Percentiles rank a stretch among this genome's conserved stretches.
Conservation (phyloP, 2,888 invertebrate genomes). For the Caenorhabditis sp. region DNA sequence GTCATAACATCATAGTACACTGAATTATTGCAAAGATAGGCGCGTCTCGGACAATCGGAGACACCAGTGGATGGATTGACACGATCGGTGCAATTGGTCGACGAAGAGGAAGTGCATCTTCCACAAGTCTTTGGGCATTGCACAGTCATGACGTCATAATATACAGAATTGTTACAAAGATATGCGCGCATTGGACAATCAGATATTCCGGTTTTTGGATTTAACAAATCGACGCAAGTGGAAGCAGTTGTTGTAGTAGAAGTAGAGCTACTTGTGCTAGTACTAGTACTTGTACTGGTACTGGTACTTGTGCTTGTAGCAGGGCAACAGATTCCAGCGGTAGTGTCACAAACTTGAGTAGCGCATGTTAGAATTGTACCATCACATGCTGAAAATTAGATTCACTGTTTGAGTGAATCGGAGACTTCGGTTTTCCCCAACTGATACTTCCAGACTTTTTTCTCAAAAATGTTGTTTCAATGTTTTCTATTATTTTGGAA, state of each 20-base stretch:
- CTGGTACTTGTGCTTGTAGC: not conserved
- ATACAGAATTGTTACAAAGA: slow-evolving; percentile 36
- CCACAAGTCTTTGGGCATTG: slow-evolving; percentile 45
- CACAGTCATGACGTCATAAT: slow-evolving; percentile 41
- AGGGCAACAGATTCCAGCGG: not conserved
- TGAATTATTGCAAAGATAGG: slow-evolving; percentile 34
- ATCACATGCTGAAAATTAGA: not conserved
- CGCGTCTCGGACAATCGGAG: slow-evolving; percentile 37
- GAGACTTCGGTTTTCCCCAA: too few relatives aligned
- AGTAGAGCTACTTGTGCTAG: not conserved
- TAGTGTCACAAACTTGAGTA: not conserved
- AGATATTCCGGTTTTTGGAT: slow-evolving; percentile 39
- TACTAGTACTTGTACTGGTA: not conserved
- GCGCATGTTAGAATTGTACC: not conserved
- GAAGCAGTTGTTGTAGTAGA: not conserved
- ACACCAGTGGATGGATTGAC: slow-evolving; percentile 17
- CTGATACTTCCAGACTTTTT: too few relatives aligned
- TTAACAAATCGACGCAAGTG: slow-evolving; percentile 29
- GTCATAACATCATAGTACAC: slow-evolving; percentile 45
- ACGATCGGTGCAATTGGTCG: not conserved
- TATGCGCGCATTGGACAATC: slow-evolving; percentile 33
- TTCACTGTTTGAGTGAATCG: not conserved
- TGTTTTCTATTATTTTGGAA: too few relatives aligned
- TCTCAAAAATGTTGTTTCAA: too few relatives aligned
- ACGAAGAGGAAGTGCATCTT: slow-evolving; percentile 23